Evolutionary conservation across 2,113 vertebrate genomes (phyloP).

Genomic region (Bettongia penicillata): DNA sequence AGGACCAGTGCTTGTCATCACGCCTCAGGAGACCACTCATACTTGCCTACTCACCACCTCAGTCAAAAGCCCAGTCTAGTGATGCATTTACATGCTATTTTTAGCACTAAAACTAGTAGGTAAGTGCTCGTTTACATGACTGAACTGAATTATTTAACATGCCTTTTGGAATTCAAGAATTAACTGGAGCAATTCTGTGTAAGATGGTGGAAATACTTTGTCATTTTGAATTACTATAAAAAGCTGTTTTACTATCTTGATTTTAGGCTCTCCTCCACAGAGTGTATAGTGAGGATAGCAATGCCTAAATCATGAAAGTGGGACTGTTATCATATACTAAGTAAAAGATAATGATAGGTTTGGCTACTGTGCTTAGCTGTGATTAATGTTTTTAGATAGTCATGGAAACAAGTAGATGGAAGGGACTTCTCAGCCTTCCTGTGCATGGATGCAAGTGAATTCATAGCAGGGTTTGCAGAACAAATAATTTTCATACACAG

Average conservation of each 20-base stretch:
- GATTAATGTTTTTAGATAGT: slow-evolving; percentile 1
- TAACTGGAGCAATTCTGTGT: background rate
- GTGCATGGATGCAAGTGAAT: background rate
- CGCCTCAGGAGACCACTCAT: background rate
- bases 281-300: background rate
- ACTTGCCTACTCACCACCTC: background rate
- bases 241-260: background rate
- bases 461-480: background rate
- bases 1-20: background rate
- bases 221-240: slow-evolving; percentile 2
- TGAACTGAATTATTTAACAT: background rate
- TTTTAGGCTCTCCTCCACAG: background rate
- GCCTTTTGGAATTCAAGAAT: background rate
- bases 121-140: background rate
- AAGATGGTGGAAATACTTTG: background rate
- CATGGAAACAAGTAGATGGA: background rate
- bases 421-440: background rate
- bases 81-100: background rate
- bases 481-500: background rate
- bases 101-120: background rate
- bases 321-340: background rate
- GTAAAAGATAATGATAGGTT: slow-evolving; percentile 4
- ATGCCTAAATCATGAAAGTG: background rate
- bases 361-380: background rate
- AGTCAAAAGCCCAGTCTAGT: background rate